Evolutionary conservation across 2,113 vertebrate species (phyloP).

Genomic region (Leptobrachium leishanense): DNA sequence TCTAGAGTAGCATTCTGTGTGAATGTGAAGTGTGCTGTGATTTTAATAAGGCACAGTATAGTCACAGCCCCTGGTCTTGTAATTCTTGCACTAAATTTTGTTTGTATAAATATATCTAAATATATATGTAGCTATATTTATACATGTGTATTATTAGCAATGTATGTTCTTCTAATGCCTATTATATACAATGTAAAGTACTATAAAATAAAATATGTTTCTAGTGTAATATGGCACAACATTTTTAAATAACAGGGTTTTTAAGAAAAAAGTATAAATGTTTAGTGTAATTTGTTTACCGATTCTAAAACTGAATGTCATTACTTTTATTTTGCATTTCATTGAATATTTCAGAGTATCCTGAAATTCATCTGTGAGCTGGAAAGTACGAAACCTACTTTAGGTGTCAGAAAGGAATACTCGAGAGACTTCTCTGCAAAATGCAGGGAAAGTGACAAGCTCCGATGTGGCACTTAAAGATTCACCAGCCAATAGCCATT

Average conservation of each 20-base stretch:
- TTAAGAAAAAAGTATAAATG: constrained; percentile 70
- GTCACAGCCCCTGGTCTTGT: constrained; percentile 73
- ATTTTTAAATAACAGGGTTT: constrained; percentile 79
- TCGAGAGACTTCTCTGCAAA: constrained; percentile 49
- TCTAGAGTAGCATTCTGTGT: constrained; percentile 79
- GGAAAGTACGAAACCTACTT: constrained; percentile 67
- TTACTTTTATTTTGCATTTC: constrained; percentile 67
- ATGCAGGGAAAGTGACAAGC: constrained; percentile 32
- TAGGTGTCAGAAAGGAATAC: constrained; percentile 4
- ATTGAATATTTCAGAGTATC: constrained; percentile 75
- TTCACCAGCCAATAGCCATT: constrained; percentile 72
- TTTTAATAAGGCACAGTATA: constrained; percentile 80
- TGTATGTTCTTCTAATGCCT: constrained; percentile 76
- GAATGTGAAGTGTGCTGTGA: constrained; percentile 83
- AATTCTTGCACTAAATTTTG: constrained; percentile 73
- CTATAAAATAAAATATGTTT: constrained; percentile 72
- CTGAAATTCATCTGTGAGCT: constrained; percentile 71
- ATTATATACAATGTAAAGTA: constrained; percentile 65
- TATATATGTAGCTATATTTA: constrained; percentile 46
- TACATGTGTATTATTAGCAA: constrained; percentile 71
- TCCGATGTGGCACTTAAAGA: background rate
- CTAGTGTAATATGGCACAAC: constrained; percentile 72
- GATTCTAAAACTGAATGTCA: constrained; percentile 74
- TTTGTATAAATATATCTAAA: constrained; percentile 51
- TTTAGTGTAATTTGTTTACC: constrained; percentile 72